Evolutionary conservation across 2,797 vertebrate genomes (phyloP).

Genomic region (Sebastes miniatus): DNA sequence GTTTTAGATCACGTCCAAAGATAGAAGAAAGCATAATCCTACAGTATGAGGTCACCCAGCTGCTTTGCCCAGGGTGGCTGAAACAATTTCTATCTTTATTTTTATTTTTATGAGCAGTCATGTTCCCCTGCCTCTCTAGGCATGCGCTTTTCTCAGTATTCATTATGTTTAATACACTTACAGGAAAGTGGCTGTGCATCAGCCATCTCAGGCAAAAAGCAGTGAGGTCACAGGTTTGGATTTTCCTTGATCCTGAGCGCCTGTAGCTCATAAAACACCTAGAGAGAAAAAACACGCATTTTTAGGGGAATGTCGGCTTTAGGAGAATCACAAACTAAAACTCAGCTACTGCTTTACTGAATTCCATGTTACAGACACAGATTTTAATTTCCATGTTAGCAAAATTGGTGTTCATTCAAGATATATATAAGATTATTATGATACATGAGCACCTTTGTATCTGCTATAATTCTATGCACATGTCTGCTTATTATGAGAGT

Average conservation of each 20-base stretch:
- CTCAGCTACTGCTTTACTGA: background rate
- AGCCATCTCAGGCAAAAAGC: constrained; percentile 29
- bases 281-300: background rate
- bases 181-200: constrained; percentile 57
- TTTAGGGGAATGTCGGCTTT: too few relatives aligned
- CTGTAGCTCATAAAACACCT: constrained; percentile 59
- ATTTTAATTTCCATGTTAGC: background rate
- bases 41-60: constrained; percentile 33
- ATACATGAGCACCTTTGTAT: background rate
- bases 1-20: constrained; percentile 27
- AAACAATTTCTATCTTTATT: constrained; percentile 33
- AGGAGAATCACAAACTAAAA: constrained; percentile 3
- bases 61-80: constrained; percentile 12
- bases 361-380: background rate
- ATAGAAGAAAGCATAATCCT: constrained; percentile 16
- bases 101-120: constrained; percentile 43
- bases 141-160: constrained; percentile 40
- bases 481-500: background rate
- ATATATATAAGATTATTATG: background rate
- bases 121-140: constrained; percentile 14
- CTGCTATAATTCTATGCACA: background rate
- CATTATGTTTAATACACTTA: constrained; percentile 56
- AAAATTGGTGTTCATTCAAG: background rate
- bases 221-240: constrained; percentile 63
- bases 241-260: constrained; percentile 45